phyloP scores from a whole-genome alignment of 2,888 invertebrate genomes.

The Caenorhabditis sp. region DNA sequence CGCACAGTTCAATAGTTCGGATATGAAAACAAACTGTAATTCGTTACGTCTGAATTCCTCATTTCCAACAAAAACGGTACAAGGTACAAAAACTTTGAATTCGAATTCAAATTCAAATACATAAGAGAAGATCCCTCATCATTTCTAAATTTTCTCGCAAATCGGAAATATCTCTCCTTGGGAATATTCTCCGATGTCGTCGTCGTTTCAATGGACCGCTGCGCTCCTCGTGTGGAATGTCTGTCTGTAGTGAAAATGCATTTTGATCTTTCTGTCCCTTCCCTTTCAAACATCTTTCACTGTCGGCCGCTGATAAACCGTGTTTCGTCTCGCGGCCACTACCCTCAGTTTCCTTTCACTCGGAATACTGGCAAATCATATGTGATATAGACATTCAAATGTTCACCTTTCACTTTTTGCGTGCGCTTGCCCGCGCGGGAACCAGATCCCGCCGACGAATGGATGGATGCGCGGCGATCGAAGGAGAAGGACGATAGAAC shows the following conservation, averaged over 20 bases:
- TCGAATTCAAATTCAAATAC: not conserved
- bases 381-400: slow-evolving; percentile 57
- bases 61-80: too few relatives aligned
- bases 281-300: slow-evolving; percentile 14
- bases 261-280: slow-evolving; percentile 37
- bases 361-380: slow-evolving; percentile 46
- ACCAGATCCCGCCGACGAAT: slow-evolving; percentile 44
- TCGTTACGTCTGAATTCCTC: too few relatives aligned
- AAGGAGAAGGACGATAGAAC: slow-evolving; percentile 37
- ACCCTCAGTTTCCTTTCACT: slow-evolving; percentile 23
- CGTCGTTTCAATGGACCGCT: slow-evolving; percentile 13
- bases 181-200: slow-evolving; percentile 28
- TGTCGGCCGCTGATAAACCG: slow-evolving; percentile 41
- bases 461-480: slow-evolving; percentile 26
- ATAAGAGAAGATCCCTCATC: not conserved
- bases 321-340: slow-evolving; percentile 13
- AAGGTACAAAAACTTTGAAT: not conserved
- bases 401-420: slow-evolving; percentile 57
- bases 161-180: slow-evolving; percentile 4
- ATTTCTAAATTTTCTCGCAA: not conserved
- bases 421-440: slow-evolving; percentile 32
- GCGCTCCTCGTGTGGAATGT: slow-evolving; percentile 16
- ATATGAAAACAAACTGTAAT: too few relatives aligned
- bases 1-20: not conserved
- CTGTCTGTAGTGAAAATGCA: slow-evolving; percentile 24